These are phyloP conservation scores for Caiman crocodilus DNA, from an alignment of 2,797 vertebrate genomes.

Conservation along the genomic window DNA sequence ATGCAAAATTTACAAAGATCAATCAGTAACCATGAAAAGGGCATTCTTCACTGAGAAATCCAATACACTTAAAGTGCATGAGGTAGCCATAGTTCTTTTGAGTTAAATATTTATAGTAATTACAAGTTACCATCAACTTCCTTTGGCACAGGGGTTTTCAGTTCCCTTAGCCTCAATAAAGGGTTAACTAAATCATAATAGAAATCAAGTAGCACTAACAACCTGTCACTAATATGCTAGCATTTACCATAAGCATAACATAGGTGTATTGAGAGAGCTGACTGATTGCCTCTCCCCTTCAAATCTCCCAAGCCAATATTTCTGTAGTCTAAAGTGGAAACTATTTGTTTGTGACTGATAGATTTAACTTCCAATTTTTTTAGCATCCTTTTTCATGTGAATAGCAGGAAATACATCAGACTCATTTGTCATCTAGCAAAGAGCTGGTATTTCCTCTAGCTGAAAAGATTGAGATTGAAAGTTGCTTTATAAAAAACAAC, in stretches of 20 bases:
- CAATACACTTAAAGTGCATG: not conserved
- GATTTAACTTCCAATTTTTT: not conserved
- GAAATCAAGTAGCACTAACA: not conserved
- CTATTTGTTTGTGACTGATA: not conserved
- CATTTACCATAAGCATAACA: not conserved
- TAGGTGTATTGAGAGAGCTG: not conserved
- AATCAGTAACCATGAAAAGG: not conserved
- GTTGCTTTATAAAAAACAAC: not conserved
- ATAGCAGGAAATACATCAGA: not conserved
- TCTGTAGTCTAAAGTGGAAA: slow-evolving; percentile 16
- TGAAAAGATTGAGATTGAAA: slow-evolving; percentile 3
- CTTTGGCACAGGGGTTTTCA: not conserved
- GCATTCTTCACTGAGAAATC: not conserved
- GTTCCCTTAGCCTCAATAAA: not conserved
- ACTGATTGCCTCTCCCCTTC: not conserved
- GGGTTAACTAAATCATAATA: not conserved
- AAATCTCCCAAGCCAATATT: not conserved
- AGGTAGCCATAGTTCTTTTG: not conserved
- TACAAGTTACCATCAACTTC: not conserved
- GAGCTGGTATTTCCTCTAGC: not conserved
- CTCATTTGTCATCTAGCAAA: not conserved
- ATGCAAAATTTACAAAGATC: not conserved
- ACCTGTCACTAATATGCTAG: not conserved
- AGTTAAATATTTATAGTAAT: not conserved
- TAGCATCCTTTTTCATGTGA: not conserved